Conservation (phyloP, 2,797 vertebrate genomes). For the Pipistrellus kuhlii region DNA sequence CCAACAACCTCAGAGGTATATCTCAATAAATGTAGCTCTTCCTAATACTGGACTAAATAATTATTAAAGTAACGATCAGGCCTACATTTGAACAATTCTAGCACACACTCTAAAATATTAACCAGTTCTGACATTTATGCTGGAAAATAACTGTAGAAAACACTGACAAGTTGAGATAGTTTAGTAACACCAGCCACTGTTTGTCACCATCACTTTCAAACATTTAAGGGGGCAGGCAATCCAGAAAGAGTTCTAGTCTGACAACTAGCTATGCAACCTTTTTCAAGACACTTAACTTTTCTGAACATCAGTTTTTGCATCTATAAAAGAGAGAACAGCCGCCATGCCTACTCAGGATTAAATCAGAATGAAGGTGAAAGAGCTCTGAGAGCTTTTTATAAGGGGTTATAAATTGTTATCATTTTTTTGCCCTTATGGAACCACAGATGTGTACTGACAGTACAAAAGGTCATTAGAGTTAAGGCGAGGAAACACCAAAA, state of each 20-base stretch:
- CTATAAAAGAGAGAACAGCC: not conserved
- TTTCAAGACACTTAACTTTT: slow-evolving; percentile 1
- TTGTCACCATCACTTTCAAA: not conserved
- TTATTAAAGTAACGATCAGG: not conserved
- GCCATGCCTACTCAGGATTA: not conserved
- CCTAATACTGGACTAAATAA: not conserved
- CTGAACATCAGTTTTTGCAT: not conserved
- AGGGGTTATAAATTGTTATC: not conserved
- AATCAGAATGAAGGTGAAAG: not conserved
- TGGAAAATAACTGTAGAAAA: slow-evolving; percentile 21
- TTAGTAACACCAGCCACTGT: not conserved
- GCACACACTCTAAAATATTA: not conserved
- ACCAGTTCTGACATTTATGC: not conserved
- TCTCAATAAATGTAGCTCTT: slow-evolving; percentile 2
- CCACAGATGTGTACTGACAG: not conserved
- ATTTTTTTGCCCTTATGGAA: slow-evolving; percentile 37
- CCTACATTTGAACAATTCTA: not conserved
- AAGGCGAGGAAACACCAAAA: not conserved
- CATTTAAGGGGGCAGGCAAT: not conserved
- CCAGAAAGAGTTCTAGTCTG: not conserved
- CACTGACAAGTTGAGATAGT: not conserved
- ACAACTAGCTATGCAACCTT: not conserved
- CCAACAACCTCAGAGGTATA: not conserved
- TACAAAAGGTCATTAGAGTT: not conserved
- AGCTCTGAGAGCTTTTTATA: not conserved